Percentiles rank a stretch among this genome's conserved stretches.
These are phyloP conservation scores for Piprites chloris DNA, from an alignment of 2,113 vertebrate species.

Conservation along the genomic window DNA sequence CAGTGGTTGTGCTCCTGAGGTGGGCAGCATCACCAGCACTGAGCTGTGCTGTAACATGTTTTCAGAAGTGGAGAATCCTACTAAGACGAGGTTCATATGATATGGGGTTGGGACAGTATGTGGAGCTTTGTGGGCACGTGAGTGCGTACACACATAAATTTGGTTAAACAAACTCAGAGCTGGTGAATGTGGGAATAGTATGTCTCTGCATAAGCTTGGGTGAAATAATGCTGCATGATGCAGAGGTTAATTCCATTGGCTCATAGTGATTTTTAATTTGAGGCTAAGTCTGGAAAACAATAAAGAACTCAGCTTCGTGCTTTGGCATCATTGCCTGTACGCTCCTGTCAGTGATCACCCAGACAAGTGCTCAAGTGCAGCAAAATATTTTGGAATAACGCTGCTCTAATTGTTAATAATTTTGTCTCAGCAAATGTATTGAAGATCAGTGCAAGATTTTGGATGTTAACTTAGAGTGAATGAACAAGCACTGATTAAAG, in stretches of 20 bases:
- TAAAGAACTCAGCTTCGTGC: neutral
- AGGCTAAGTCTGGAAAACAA: neutral
- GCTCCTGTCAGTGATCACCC: neutral
- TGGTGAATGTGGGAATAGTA: neutral
- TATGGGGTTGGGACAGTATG: neutral
- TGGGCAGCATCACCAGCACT: neutral
- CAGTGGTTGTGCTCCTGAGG: neutral
- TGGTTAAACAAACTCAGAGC: neutral
- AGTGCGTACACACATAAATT: neutral
- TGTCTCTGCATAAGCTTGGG: neutral
- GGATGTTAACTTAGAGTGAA: neutral
- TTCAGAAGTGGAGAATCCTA: neutral
- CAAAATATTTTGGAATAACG: constrained; percentile 43
- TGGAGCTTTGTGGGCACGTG: neutral
- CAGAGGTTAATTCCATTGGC: neutral
- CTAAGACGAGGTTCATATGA: fast-evolving
- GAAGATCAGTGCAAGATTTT: neutral
- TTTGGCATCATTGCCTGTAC: neutral
- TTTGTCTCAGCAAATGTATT: neutral
- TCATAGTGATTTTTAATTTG: neutral
- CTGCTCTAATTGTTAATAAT: constrained; percentile 27
- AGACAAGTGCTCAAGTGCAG: neutral
- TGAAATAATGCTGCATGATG: neutral
- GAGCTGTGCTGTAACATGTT: neutral
- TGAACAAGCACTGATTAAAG: neutral